Conservation (phyloP, 2,113 vertebrate genomes). For the Indicator maculatus region DNA sequence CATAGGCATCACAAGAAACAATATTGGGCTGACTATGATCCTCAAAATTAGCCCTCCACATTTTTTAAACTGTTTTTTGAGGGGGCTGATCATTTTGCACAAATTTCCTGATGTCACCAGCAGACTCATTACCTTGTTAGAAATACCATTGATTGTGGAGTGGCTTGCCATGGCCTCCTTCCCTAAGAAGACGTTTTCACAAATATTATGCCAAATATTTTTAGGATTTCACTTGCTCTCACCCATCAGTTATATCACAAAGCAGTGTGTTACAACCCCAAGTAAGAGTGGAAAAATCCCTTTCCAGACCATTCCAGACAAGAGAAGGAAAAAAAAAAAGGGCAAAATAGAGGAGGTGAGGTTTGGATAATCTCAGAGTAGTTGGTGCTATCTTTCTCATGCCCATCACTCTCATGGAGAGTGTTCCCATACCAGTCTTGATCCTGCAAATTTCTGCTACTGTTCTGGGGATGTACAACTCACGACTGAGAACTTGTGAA, state of each 20-base stretch:
- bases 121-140: rapidly evolving
- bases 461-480: background rate
- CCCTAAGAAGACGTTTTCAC: background rate
- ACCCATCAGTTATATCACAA: too few relatives aligned
- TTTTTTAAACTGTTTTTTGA: background rate
- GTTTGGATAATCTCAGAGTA: background rate
- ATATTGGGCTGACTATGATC: background rate
- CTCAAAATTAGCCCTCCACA: background rate
- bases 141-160: rapidly evolving
- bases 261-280: rapidly evolving
- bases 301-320: background rate
- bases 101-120: background rate
- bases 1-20: background rate
- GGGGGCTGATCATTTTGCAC: rapidly evolving
- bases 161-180: background rate
- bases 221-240: background rate
- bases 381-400: background rate
- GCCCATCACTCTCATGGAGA: rapidly evolving
- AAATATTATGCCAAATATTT: background rate
- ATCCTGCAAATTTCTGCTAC: background rate
- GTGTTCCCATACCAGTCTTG: rapidly evolving
- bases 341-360: background rate
- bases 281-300: background rate
- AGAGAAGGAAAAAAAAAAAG: background rate
- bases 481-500: background rate